Conservation (phyloP, 1,140 invertebrate genomes). For the Aphis gossypii region DNA sequence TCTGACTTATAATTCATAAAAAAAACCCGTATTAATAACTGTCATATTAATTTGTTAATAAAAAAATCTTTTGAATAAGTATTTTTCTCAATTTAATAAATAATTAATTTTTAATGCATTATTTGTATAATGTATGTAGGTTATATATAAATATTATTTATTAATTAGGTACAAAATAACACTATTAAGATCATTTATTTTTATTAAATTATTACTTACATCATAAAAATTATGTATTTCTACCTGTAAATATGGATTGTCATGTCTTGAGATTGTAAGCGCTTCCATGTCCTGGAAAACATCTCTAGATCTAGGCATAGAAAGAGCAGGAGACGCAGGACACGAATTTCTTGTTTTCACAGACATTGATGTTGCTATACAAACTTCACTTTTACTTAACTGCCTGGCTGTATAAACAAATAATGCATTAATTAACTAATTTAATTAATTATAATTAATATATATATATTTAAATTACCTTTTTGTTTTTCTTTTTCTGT, state of each 20-base stretch:
- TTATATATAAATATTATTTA: too few relatives aligned
- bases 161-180: too few relatives aligned
- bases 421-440: neutral
- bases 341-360: constrained; percentile 60
- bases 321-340: constrained; percentile 66
- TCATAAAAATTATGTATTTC: neutral
- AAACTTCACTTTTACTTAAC: constrained; percentile 52
- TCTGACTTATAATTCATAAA: too few relatives aligned
- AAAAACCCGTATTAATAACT: too few relatives aligned
- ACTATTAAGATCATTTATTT: too few relatives aligned
- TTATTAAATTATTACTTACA: neutral
- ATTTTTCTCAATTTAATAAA: too few relatives aligned
- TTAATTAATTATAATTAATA: neutral
- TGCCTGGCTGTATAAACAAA: constrained; percentile 15
- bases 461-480: neutral
- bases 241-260: constrained; percentile 83
- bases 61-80: too few relatives aligned
- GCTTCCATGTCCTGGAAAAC: constrained; percentile 69
- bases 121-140: too few relatives aligned
- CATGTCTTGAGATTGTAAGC: constrained; percentile 78
- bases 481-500: constrained; percentile 55
- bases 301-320: constrained; percentile 74
- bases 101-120: too few relatives aligned
- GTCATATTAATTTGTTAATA: too few relatives aligned
- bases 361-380: constrained; percentile 46